Evolutionary conservation across 2,797 vertebrate species (phyloP).

Genomic region (Oryzias sinensis): DNA sequence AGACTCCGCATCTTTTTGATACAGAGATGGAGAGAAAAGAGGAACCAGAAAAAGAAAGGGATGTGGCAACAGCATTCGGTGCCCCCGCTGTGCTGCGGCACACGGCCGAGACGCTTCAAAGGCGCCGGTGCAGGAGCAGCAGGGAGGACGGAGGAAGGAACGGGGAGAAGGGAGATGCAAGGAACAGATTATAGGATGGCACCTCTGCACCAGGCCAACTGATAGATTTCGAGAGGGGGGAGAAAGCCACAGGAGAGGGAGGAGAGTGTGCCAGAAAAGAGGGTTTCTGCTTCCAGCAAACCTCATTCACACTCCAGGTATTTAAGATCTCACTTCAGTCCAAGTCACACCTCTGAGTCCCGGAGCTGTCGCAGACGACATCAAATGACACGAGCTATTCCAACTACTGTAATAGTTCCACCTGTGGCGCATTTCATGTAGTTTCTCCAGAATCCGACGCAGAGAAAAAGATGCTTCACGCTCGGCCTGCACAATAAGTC

Average conservation of each 20-base stretch:
- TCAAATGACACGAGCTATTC: too few relatives aligned
- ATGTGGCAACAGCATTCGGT: slow-evolving; percentile 14
- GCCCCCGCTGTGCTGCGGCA: slow-evolving; percentile 38
- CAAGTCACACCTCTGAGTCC: too few relatives aligned
- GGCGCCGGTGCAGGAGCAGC: slow-evolving; percentile 40
- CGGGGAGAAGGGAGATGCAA: neutral
- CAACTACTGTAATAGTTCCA: too few relatives aligned
- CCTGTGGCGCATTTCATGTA: too few relatives aligned
- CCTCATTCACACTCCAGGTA: slow-evolving; percentile 29
- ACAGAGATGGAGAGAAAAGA: slow-evolving; percentile 25
- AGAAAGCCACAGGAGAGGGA: slow-evolving; percentile 6
- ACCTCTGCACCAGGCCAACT: slow-evolving; percentile 17
- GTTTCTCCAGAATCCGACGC: too few relatives aligned
- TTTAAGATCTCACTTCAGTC: neutral
- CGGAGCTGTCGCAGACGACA: too few relatives aligned
- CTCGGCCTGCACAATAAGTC: too few relatives aligned
- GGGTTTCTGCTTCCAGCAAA: slow-evolving; percentile 20
- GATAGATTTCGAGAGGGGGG: slow-evolving; percentile 19
- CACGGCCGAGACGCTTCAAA: slow-evolving; percentile 45
- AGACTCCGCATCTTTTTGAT: slow-evolving; percentile 42
- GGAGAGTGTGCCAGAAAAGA: slow-evolving; percentile 16
- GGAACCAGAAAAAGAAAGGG: slow-evolving; percentile 8
- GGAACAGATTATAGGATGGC: slow-evolving; percentile 32
- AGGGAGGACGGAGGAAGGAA: slow-evolving; percentile 14
- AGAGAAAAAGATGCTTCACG: too few relatives aligned